These are phyloP conservation scores for Calycopis cecrops DNA, from an alignment of 1,140 invertebrate genomes.

Conservation along the genomic window DNA sequence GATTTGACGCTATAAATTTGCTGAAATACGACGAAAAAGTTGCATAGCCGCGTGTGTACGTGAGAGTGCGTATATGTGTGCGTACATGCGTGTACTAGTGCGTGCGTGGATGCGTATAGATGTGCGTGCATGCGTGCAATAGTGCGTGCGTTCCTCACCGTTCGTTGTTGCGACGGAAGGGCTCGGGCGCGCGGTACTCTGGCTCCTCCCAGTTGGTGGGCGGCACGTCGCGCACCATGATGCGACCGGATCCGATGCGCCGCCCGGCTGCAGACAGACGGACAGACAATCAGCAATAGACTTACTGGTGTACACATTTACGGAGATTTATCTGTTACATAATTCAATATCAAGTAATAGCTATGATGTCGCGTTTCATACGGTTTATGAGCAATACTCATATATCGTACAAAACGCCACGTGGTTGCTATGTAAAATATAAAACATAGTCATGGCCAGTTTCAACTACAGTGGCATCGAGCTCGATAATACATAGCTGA, in stretches of 20 bases:
- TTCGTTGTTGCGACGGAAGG: slow-evolving; percentile 53
- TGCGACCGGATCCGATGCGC: slow-evolving; percentile 86
- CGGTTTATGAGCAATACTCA: background rate
- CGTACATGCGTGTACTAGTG: background rate
- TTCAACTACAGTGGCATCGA: no score
- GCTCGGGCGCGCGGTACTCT: slow-evolving; percentile 53
- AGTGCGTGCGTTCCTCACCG: slow-evolving; percentile 22
- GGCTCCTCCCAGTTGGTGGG: slow-evolving; percentile 70
- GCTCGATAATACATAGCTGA: no score
- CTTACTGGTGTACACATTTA: no score
- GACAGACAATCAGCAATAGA: no score
- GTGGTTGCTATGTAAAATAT: no score
- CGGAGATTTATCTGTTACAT: no score
- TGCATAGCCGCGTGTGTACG: no score
- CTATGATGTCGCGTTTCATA: background rate
- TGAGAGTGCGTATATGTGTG: no score
- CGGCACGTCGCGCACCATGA: slow-evolving; percentile 80
- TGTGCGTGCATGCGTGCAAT: background rate
- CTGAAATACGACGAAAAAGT: no score
- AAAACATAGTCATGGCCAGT: no score
- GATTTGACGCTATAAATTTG: no score
- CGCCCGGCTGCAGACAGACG: slow-evolving; percentile 56
- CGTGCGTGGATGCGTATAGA: background rate
- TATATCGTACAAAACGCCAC: no score
- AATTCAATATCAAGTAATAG: background rate